Evolutionary conservation across 2,888 invertebrate genomes (phyloP).

Genomic region (Nysson spinosus): DNA sequence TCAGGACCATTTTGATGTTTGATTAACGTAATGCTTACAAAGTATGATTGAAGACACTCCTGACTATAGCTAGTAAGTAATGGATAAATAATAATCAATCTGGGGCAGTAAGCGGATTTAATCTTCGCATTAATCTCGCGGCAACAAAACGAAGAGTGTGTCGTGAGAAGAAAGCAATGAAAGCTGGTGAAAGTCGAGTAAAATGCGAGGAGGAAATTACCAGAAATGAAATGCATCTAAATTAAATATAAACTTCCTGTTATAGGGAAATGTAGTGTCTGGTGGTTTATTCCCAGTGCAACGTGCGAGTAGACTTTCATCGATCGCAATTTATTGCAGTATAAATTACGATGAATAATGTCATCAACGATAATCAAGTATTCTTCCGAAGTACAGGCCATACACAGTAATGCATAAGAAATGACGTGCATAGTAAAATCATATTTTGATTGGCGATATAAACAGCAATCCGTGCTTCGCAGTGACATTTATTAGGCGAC

Average conservation of each 20-base stretch:
- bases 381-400: slow-evolving; percentile 24
- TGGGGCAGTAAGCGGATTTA: too few relatives aligned
- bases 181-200: background rate
- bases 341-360: slow-evolving; percentile 36
- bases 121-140: background rate
- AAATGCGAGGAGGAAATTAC: background rate
- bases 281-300: slow-evolving; percentile 11
- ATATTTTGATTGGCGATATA: slow-evolving; percentile 33
- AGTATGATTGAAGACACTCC: too few relatives aligned
- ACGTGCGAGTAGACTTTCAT: slow-evolving; percentile 42
- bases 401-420: background rate
- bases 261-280: slow-evolving; percentile 1
- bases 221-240: slow-evolving; percentile 23
- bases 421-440: too few relatives aligned
- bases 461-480: background rate
- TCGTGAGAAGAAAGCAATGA: too few relatives aligned
- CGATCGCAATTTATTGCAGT: slow-evolving; percentile 21
- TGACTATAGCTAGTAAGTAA: too few relatives aligned
- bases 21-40: too few relatives aligned
- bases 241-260: slow-evolving; percentile 38
- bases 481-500: too few relatives aligned
- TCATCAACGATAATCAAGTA: slow-evolving; percentile 38
- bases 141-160: background rate
- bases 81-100: too few relatives aligned
- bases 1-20: too few relatives aligned